Evolutionary conservation across 2,113 vertebrate species (phyloP), one percentile per base, ranked within the genome.

Genomic region (Bombycilla garrulus): DNA sequence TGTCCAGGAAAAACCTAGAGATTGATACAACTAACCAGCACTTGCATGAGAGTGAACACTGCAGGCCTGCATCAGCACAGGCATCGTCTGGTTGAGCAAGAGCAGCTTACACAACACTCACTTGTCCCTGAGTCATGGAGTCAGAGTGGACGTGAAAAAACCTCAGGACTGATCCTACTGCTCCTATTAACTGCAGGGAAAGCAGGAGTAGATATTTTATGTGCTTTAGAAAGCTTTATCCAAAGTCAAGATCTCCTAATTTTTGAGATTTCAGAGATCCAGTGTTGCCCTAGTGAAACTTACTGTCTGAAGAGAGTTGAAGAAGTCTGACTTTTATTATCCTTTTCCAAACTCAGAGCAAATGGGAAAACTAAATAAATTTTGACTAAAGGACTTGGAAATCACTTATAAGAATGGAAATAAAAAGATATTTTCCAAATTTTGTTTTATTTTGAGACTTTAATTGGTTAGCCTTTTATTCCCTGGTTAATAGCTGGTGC

Each of bases 21-120:
- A 38, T 53, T 25, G 53, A 60, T 29, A 58, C 51, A 60, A 35
- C 14, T 76, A n/a, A 29, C 15, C 24, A 44, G 8, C 12, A 53
- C 4, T 13, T 28, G 22, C 0, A 0, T 33, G 10, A 60, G 20
- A 17, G 23, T n/a, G 42, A 69, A 6, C 26, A 33, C 13, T 64
- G 25, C 62, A 60, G 24, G 13, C 9, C 31, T 64, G 24, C 17
- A 13, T 12, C 45, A 61, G 33, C 70, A 29, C 2, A 65, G 33
- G 19, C 40, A 45, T 42, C 64, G 70, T 12, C 38, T 83, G n/a
- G 6, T 31, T 84, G 31, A 51, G 64, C 67, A 90, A 86, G 67
- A 64, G 2, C 53, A 81, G 6, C 28, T 72, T 71, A 31, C 56
- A 62, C 20, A 58, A 61, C 12, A 38, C 11, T 17, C 38, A 12